A percentile compares a stretch with the other conserved stretches of the same genome.
Conservation (phyloP, 2,113 vertebrate genomes). For the Dromas ardeola region DNA sequence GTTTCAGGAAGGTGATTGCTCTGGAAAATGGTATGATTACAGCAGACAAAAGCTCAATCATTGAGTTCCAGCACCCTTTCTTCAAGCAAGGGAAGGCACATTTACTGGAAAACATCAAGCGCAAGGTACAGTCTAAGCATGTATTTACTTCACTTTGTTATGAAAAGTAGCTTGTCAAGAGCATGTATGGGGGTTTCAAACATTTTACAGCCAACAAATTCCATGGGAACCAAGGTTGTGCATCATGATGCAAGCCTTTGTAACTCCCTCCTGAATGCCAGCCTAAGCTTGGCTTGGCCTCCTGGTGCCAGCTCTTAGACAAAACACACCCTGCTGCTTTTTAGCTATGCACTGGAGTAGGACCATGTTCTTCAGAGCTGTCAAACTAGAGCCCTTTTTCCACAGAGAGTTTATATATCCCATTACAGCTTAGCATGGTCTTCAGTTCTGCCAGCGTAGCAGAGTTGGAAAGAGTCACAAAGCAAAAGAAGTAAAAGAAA, state of each 20-base stretch:
- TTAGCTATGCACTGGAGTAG: background rate
- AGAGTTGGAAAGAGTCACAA: background rate
- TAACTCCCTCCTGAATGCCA: background rate
- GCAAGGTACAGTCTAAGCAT: conserved; percentile 63
- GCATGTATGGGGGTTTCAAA: background rate
- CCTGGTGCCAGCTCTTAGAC: background rate
- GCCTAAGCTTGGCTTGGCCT: background rate
- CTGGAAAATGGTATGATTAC: conserved; percentile 58
- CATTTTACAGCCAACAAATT: background rate
- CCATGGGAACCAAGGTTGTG: background rate
- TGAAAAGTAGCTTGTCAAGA: background rate
- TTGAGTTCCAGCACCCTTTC: conserved; percentile 75
- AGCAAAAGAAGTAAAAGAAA: background rate
- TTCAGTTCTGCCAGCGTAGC: background rate
- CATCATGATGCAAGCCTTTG: background rate
- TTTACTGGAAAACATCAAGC: conserved; percentile 74
- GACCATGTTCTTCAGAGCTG: background rate
- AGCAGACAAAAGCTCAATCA: conserved; percentile 41
- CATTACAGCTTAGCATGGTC: background rate
- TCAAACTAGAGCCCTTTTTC: background rate
- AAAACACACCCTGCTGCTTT: background rate
- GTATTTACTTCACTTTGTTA: background rate
- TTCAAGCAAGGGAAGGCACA: conserved; percentile 71
- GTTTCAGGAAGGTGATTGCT: conserved; percentile 74
- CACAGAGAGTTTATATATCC: background rate